Base-by-base conservation (phyloP, 2,797 vertebrate genomes). In the Pyrocephalus nanus region DNA sequence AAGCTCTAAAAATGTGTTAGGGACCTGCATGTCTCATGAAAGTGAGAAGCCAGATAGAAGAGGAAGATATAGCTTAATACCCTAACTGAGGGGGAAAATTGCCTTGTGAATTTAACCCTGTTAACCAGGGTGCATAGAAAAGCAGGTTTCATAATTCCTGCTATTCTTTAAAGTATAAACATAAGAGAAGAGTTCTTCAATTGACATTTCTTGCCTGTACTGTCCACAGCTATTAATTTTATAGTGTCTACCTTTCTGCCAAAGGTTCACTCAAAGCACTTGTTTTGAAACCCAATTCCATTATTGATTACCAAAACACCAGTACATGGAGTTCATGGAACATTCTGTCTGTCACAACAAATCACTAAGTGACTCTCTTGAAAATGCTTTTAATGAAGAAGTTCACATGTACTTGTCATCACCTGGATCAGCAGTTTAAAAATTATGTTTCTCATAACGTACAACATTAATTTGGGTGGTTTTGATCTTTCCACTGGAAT, bases 241-340 rank as follows among this genome's bases (percentile, higher is more conserved):
- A 18, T 29, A 27, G 32, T 53, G 60, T 65, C 40, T 30, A 73
- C 32, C 53, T 64, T 76, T 45, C 62, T 88, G 40, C 53, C 77
- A 54, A 71, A 71, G 17, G 26, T 82, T 66, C 74, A 48, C 69
- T 76, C 22, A 38, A 19, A 89, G 58, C 47, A 13, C 9, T 62
- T 62, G 40, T 70, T 90, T 83, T 70, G 72, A 87, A 85, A 34
- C 29, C 45, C 3, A 2, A 13, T 45, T 64, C 38, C 45, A 15
- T 82, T 76, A 65, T 53, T 71, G 69, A 71, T 91, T 75, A 57
- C 65, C 50, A 47, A 71, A 92, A 64, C 36, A 67, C 21, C 26
- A 7, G 5, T 12, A 29, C 12, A 3, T 27, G 48, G 42, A 20
- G 30, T 75, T 61, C 26, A 8, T 47, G 57, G 75, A 77, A 69